These are phyloP conservation scores for Shinisaurus crocodilurus DNA, from an alignment of 2,113 vertebrate genomes.

Conservation along the genomic window DNA sequence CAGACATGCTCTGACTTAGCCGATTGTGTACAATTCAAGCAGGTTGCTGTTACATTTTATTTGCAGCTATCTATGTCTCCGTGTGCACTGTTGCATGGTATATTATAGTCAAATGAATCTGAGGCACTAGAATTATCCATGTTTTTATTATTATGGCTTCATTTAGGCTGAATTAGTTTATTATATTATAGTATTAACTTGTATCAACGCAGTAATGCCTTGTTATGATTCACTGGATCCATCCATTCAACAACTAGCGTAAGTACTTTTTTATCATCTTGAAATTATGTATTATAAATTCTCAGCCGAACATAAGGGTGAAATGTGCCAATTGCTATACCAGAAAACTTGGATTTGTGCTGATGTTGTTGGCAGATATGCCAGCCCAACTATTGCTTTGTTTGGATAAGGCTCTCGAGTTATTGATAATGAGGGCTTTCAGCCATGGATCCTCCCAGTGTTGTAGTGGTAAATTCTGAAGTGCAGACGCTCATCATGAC, in stretches of 20 bases:
- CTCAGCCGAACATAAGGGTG: not conserved
- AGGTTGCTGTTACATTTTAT: slow-evolving; percentile 21
- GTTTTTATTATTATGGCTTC: not conserved
- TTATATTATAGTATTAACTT: not conserved
- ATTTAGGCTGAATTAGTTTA: slow-evolving; percentile 4
- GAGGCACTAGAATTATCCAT: not conserved
- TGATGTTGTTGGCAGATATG: not conserved
- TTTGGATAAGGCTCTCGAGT: not conserved
- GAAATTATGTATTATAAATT: not conserved
- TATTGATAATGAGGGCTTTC: not conserved
- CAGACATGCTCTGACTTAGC: slow-evolving; percentile 4
- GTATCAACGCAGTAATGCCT: not conserved
- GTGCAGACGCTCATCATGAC: no score
- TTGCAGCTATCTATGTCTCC: not conserved
- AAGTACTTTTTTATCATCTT: not conserved
- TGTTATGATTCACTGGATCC: not conserved
- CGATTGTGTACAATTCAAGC: slow-evolving; percentile 2
- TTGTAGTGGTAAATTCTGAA: no score
- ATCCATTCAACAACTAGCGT: not conserved
- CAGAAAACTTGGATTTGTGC: not conserved
- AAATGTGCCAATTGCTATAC: not conserved
- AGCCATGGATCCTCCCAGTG: no score
- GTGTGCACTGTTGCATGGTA: not conserved
- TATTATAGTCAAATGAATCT: not conserved
- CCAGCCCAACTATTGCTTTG: not conserved